Evolutionary conservation across 2,797 vertebrate species (phyloP), one percentile per base, ranked within the genome.

Genomic region (Liparis tanakae): DNA sequence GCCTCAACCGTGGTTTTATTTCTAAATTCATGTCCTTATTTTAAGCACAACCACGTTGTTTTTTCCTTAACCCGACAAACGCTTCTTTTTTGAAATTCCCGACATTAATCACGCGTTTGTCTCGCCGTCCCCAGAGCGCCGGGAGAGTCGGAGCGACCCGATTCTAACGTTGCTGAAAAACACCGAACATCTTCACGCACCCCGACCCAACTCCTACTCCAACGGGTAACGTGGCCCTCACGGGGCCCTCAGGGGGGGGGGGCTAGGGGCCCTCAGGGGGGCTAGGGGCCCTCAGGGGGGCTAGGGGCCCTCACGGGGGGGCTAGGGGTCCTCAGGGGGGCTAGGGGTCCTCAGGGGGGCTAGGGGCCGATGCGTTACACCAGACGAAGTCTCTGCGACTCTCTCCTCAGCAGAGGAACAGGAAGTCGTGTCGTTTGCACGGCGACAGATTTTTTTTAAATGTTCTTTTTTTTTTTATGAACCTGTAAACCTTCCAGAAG

Each of bases 401-500:
- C 50, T 20, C 39, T 64, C 25, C 67, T 41, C 22, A 74, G 58
- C 61, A 55, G 74, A 69, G 83, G 25, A 80, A 87, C 81, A 88
- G 85, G 81, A 88, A 86, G 43, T 59, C 6, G 10, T 41, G n/a
- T 68, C 14, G 33, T 33, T 33, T 41, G 17, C 10, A 20, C 10
- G 66, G 53, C 22, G 68, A 18, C 69, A 71, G 72, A 22, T 48
- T 43, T 1, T 2, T 48, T 43, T 1, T 2, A 30, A 30, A 30
- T 30, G 25, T 30, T n/a, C n/a, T n/a, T n/a, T n/a, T 6, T 46
- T 44, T 15, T 54, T 68, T 63, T 5, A 20, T 58, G 64, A 69
- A 79, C 75, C 71, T 80, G 66, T 61, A 80, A 72, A 70, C 65
- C 60, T 78, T 67, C 68, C 65, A 10, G 10, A 86, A 78, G 7